These are phyloP conservation scores for Sebastes elongatus DNA, from an alignment of 2,797 vertebrate species.

Conservation along the genomic window DNA sequence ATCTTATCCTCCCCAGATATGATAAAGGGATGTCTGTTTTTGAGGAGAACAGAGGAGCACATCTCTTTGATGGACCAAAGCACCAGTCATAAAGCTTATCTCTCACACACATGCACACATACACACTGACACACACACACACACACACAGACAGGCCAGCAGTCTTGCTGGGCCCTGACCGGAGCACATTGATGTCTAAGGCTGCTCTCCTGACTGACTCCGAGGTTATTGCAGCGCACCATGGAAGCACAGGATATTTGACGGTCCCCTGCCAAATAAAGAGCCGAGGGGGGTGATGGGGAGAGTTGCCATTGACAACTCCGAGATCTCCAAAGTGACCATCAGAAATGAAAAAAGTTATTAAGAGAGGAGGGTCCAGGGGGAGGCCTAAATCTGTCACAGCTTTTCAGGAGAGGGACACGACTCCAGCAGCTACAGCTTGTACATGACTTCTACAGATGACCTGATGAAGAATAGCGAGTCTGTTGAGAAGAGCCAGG, in stretches of 20 bases:
- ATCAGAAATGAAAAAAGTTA: constrained; percentile 62
- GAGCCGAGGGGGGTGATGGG: constrained; percentile 9
- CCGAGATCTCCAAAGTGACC: constrained; percentile 64
- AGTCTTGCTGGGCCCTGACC: constrained; percentile 49
- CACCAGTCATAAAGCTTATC: constrained; percentile 72
- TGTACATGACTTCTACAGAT: constrained; percentile 35
- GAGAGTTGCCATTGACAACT: constrained; percentile 73
- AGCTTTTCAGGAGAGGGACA: constrained; percentile 41
- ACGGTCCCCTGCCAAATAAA: constrained; percentile 69
- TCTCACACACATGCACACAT: background rate
- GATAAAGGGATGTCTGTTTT: constrained; percentile 70
- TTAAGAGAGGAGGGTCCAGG: constrained; percentile 55
- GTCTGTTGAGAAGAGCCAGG: constrained; percentile 46
- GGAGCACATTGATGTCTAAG: constrained; percentile 62
- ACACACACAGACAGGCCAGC: constrained; percentile 19
- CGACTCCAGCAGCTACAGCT: constrained; percentile 30
- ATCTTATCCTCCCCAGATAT: constrained; percentile 68
- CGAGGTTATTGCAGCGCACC: constrained; percentile 68
- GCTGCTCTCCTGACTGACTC: constrained; percentile 57
- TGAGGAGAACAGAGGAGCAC: constrained; percentile 57
- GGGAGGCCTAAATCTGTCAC: constrained; percentile 66
- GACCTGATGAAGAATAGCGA: constrained; percentile 52
- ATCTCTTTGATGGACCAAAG: constrained; percentile 72
- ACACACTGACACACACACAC: constrained; percentile 18
- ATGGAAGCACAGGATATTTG: constrained; percentile 78